These are phyloP conservation scores for Serilophus lunatus DNA, from an alignment of 2,113 vertebrate species.

Conservation along the genomic window DNA sequence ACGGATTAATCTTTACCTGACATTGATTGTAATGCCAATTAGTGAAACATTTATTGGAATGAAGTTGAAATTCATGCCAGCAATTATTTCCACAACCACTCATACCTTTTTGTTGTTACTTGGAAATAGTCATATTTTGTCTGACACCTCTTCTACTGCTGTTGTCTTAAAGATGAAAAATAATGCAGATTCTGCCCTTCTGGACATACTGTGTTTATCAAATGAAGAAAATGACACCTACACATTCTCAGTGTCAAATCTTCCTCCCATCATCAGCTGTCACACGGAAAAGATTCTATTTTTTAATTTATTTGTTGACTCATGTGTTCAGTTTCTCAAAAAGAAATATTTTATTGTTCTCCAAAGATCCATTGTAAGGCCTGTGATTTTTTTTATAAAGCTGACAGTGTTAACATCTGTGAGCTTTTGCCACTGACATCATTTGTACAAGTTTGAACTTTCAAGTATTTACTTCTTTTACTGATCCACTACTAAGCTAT, in stretches of 20 bases:
- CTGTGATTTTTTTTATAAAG: background rate
- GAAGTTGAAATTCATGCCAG: background rate
- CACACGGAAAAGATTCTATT: background rate
- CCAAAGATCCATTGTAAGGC: background rate
- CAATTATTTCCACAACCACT: background rate
- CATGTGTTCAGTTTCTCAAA: background rate
- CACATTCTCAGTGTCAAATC: background rate
- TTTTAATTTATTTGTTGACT: background rate
- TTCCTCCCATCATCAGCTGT: background rate
- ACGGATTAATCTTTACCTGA: background rate
- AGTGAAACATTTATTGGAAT: background rate
- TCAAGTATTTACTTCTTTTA: background rate
- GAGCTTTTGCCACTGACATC: background rate
- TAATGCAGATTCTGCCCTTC: background rate
- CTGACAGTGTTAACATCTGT: background rate
- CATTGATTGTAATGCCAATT: background rate
- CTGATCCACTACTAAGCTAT: background rate
- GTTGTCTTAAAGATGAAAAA: background rate
- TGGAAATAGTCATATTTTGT: background rate
- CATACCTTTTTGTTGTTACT: background rate
- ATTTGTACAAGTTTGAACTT: background rate
- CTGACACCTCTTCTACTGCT: background rate
- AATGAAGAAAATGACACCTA: background rate
- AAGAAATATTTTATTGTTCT: background rate
- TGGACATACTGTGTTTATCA: background rate